Base-by-base conservation (phyloP, 2,888 invertebrate species). In the Pecten maximus region DNA sequence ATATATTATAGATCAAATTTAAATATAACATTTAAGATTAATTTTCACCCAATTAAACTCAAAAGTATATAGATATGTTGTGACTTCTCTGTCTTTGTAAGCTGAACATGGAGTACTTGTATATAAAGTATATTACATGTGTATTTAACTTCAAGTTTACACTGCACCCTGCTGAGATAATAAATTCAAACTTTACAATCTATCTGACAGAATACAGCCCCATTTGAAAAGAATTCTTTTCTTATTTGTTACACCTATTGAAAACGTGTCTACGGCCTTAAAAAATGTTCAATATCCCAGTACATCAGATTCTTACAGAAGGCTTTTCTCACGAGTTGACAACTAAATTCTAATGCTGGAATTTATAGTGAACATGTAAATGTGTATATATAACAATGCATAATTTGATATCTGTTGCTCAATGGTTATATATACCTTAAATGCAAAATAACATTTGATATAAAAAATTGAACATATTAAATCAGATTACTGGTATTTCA, bases 101-200 rank as follows among this genome's bases (percentile, higher is more conserved):
- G 12, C 44, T 10, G 44, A 6, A 44, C 44, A 10, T 12, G 44
- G 8, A 10, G 44, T 44, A 44, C 12, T 44, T 12, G 8, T 44
- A 44, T 6, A 44, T 12, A 44, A 10, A 12, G 16, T 74, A 23
- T 74, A 6, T 74, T 74, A 74, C 74, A 28, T 12, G 35, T 74
- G 74, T 35, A 10, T 35, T 60, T 74, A 74, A 19, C 74, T 74
- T 8, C 0, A 74, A 74, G 74, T 74, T 74, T 74, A 74, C 74
- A 74, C 74, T 74, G 74, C 74, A 74, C 74, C 74, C 28, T 35
- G 74, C 74, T 74, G 74, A 74, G 74, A 74, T 74, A 74, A 74
- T 74, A 74, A 74, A 74, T 74, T 74, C 74, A 74, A 74, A 74
- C 74, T 74, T 74, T 74, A 74, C 74, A 74, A 35, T 8, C 28